Evolutionary conservation across 2,888 invertebrate species (phyloP), one percentile per base, ranked within the genome.

Genomic region (Marasmarcha lunaedactyla): DNA sequence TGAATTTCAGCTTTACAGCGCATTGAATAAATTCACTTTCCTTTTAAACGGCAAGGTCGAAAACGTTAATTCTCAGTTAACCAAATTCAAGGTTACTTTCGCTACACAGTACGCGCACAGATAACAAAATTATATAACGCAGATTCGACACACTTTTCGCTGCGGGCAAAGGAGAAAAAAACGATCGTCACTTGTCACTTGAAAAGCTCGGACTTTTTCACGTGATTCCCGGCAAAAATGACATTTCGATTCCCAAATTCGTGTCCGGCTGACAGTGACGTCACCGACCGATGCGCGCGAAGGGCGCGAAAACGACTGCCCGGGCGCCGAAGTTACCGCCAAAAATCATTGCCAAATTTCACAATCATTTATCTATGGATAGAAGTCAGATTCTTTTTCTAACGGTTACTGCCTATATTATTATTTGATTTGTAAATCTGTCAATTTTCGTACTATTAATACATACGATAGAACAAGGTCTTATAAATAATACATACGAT

Each of bases 281-380:
- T 37, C 11, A 30, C 30, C n/a, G n/a, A 11, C 10, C n/a, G 13
- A n/a, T 6, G 7, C 6, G 7, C 12, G 15, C 13, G 33, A 20
- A 30, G 33, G 14, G 51, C 56, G 48, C 48, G 50, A 37, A 42
- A 44, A 40, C 46, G 35, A 70, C 71, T 71, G 62, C 44, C 47
- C 49, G 49, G 47, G 50, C 57, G 56, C 51, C 51, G 48, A 45
- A 49, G 49, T 11, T 44, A 49, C 38, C 46, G 72, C 78, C 76
- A 73, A 65, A 59, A 54, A 46, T 41, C 51, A 55, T 50, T 78
- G 78, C 78, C 78, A 78, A 78, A 69, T 78, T 74, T 67, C 74
- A 60, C 72, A 76, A 76, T 62, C 59, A 30, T 30, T 30, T 30
- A 30, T 30, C 30, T 30, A 30, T 30, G 30, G 30, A 11, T 30